Evolutionary conservation across 2,888 invertebrate genomes (phyloP), one percentile per base, ranked within the genome.

Genomic region (Dascillus cervinus): DNA sequence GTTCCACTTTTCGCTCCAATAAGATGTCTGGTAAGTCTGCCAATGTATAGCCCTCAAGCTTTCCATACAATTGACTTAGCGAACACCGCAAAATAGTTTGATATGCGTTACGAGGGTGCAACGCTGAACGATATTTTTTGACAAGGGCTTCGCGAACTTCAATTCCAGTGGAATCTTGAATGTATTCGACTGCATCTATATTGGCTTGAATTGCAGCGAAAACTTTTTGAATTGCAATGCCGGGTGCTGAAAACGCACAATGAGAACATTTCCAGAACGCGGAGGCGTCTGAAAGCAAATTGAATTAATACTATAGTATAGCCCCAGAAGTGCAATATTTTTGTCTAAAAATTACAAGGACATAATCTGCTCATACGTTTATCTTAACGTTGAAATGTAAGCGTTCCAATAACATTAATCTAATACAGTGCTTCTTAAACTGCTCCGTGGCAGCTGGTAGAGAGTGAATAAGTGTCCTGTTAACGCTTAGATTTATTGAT

Each of bases 41-140:
- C 44, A 84, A 63, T 21, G 66, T 65, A 56, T 84, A 86, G 8
- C 79, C 83, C 33, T 77, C 73, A 1, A 79, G 77, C 29, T 82
- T 74, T 0, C 89, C 88, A 53, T 88, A 88, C 59, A 87, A 67
- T 60, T 88, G 86, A 8, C 77, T 76, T 32, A 89, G 65, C 11
- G 78, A 72, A 50, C 81, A 78, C 46, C 79, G 73, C 9, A 87
- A 50, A 2, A 74, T 72, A 0, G 78, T 72, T 49, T 82, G 70
- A 34, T 84, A 71, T 6, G 79, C 76, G 60, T 89, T 86, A 15
- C 75, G 73, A 0, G 86, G 85, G 66, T 90, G 89, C 37, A 90
- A 66, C 30, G 82, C 73, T 2, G 55, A 57, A 26, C 55, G 32
- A 28, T 55, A 55, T 39, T 54, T 53, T 20, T 46, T 34, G 23